Evolutionary conservation across 2,797 vertebrate species (phyloP), one percentile per base, ranked within the genome.

Genomic region (Oreonectes daqikongensis): DNA sequence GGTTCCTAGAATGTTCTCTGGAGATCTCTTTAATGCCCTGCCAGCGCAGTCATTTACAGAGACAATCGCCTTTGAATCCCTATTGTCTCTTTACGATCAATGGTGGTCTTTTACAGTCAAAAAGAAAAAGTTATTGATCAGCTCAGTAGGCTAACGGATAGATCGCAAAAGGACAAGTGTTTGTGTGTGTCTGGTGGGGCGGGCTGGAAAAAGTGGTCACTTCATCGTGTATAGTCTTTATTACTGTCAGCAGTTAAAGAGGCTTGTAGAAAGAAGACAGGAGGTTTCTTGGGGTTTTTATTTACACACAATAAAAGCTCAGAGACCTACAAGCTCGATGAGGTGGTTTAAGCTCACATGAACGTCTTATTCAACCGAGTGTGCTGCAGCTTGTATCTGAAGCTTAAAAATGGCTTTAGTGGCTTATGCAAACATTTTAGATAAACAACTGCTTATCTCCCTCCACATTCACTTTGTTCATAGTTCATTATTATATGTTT

Each of bases 111-210:
- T 79, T 70, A 65, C 73, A 83, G 79, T 79, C 69, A 64, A 68
- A 78, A 71, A 73, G 69, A 60, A 80, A 71, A 75, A 68, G 61
- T 76, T 68, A 79, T 81, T 75, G 82, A 84, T 84, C 76, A 68
- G 67, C 64, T 61, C 32, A 70, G 44, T 28, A 73, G 44, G 73
- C 26, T 77, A 55, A 64, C 50, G 26, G 40, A 81, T 76, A 20
- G 57, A 73, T 78, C 30, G 64, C 72, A 52, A 79, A 61, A 63
- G 50, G 50, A 32, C 44, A 7, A 9, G 20, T 30, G 50, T 72
- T 71, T 72, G 63, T 75, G 67, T 76, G 46, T 40, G 69, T 55
- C 18, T 68, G 35, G 24, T 73, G 44, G 17, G 35, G 17, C 66
- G 28, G 26, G 30, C 68, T 61, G 68, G 78, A 42, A 82, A 76